These are phyloP conservation scores for Bufo gargarizans DNA, from an alignment of 2,113 vertebrate species.

Conservation along the genomic window DNA sequence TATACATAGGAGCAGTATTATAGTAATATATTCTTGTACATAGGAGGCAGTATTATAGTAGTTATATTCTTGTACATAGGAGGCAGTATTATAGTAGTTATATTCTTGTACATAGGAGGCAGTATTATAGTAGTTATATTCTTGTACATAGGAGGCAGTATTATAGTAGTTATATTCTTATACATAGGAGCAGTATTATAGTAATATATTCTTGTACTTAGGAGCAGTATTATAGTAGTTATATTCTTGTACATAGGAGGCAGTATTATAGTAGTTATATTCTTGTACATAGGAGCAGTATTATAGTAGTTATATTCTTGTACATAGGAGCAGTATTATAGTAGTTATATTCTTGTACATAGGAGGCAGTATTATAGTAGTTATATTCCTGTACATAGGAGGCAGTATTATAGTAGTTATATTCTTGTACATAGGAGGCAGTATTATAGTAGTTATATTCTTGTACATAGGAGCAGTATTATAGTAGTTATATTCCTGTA, in stretches of 20 bases:
- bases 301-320: constrained; percentile 20
- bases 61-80: constrained; percentile 5
- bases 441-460: constrained; percentile 14
- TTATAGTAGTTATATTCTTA: constrained; percentile 15
- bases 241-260: constrained; percentile 3
- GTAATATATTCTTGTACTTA: constrained; percentile 7
- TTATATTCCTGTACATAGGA: constrained; percentile 4
- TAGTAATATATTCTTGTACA: constrained; percentile 5
- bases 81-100: constrained; percentile 7
- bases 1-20: constrained; percentile 4
- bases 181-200: constrained; percentile 1
- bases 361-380: constrained; percentile 3
- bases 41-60: constrained; percentile 8
- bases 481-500: constrained; percentile 8
- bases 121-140: constrained; percentile 20
- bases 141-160: not conserved
- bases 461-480: not conserved
- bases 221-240: not conserved
- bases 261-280: constrained; percentile 16
- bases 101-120: not conserved
- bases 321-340: constrained; percentile 7
- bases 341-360: constrained; percentile 17
- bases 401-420: constrained; percentile 17
- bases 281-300: constrained; percentile 6
- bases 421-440: not conserved